Base-by-base conservation (phyloP, 1,140 invertebrate species). In the Melitaea cinxia region DNA sequence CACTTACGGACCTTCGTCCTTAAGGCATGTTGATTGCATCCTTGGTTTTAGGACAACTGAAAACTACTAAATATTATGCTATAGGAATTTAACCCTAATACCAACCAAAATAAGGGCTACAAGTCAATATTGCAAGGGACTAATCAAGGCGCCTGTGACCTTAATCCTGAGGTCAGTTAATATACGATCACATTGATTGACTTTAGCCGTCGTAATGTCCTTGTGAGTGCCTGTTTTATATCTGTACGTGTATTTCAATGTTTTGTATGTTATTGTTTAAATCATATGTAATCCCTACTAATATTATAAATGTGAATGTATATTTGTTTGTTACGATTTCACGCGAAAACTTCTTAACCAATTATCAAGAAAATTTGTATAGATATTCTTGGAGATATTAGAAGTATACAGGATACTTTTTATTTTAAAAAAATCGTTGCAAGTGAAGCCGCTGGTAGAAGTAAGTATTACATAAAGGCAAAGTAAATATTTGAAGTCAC, bases 11-110 rank as follows among this genome's bases (percentile, higher is more conserved):
- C 24, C 10, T 33, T 35, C 4, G 42, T 33, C 57, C 57, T 49
- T 49, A 59, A 59, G 50, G 35, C n/a, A 30, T 23, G 14, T 59
- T 59, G 28, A 59, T 59, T 59, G 57, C 57, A 59, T 59, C 57
- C 57, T 59, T 59, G 57, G 19, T 50, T 59, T 33, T 59, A 56
- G 54, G 35, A 56, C 53, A 23, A 47, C 42, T 15, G 21, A 45
- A 47, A 47, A 47, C 19, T 23, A 23, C 2, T n/a, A 7, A 4
- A 14, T 49, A 35, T 30, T 59, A 7, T 33, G 21, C 10, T 14
- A 33, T 2, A 28, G 2, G 0, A 50, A 14, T 59, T 30, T 59
- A 6, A 9, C 17, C 37, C 24, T 14, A 49, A 59, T 28, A 30
- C 6, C 19, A 0, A 17, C n/a, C 0, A 0, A 2, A 21, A 39